Evolutionary conservation across 1,140 invertebrate genomes (phyloP).

Genomic region (Brachionus manjavacas): DNA sequence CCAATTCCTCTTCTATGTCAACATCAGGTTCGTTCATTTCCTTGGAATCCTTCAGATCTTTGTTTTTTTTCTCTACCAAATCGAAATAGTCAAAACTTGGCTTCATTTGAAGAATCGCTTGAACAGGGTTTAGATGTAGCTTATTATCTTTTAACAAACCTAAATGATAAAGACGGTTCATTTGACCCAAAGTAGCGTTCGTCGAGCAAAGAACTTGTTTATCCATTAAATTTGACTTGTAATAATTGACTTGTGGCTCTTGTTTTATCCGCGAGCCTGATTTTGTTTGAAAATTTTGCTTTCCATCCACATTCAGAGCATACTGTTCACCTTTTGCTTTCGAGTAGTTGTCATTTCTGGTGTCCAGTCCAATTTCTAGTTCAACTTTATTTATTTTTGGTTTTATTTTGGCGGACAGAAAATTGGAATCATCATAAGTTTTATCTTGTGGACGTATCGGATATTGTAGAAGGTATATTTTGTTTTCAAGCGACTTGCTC

Average conservation of each 20-base stretch:
- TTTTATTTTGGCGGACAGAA: not conserved
- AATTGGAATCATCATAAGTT: conserved; percentile 6
- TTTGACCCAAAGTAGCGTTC: conserved; percentile 25
- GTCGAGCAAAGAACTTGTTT: not conserved
- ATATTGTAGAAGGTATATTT: conserved; percentile 33
- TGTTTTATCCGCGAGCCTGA: not conserved
- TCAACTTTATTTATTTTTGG: conserved; percentile 34
- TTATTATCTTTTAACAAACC: conserved; percentile 13
- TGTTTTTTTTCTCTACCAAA: not conserved
- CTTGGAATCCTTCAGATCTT: not conserved
- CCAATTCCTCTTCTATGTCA: conserved; percentile 7
- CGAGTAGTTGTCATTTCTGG: conserved; percentile 29
- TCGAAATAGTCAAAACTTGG: conserved; percentile 42
- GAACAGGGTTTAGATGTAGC: conserved; percentile 20
- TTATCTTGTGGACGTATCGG: conserved; percentile 28
- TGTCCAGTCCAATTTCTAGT: conserved; percentile 18
- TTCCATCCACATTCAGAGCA: conserved; percentile 38
- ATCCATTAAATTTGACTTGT: conserved; percentile 22
- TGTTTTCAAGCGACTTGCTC: conserved; percentile 1
- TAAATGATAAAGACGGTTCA: conserved; percentile 41
- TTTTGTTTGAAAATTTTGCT: not conserved
- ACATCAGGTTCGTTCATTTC: not conserved
- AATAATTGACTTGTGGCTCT: not conserved
- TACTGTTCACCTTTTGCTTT: conserved; percentile 26
- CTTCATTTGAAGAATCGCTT: conserved; percentile 38